Evolutionary conservation across 2,113 vertebrate genomes (phyloP), one percentile per base, ranked within the genome.

Genomic region (Python bivittatus): DNA sequence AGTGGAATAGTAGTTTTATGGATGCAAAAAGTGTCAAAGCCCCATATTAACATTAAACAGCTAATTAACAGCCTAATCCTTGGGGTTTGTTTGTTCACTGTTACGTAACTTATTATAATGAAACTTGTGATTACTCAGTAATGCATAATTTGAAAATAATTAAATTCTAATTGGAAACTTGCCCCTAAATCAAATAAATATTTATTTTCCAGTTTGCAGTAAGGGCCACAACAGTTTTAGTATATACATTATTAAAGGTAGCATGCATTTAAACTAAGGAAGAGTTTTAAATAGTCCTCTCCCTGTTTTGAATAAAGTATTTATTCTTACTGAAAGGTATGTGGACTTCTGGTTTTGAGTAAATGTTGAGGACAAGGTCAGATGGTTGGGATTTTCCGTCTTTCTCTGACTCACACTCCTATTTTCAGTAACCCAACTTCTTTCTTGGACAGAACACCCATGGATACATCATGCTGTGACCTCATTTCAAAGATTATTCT

Each of bases 11-110:
- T 90, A 64, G 13, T 85, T 85, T 86, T 92, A 86, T 93, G 22
- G 52, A 72, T 84, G 61, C 27, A 52, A 29, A 84, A 38, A 38
- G 0, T 20, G 17, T 53, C 56, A 89, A 89, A 85, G 57, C 84
- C 57, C 79, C 12, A 15, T 42, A 89, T 85, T 92, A 84, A 84
- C 33, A 84, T 93, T 93, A 91, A 91, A 91, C 38, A 64, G 56
- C 92, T 88, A 88, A 91, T 93, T 91, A 93, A 84, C 85, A 91
- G 53, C 23, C 91, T 54, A 89, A 92, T 89, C 92, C 86, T 93
- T 88, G 57, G 68, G 68, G 72, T 89, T 92, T 61, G 56, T 89
- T 92, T 92, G 88, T 92, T 89, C n/a, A 20, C 44, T 85, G 72
- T 92, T 85, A 92, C 7, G 13, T 89, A 89, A 89, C 88, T 89